Evolutionary conservation across 2,888 invertebrate genomes (phyloP).

Genomic region (Cataglyphis livida): DNA sequence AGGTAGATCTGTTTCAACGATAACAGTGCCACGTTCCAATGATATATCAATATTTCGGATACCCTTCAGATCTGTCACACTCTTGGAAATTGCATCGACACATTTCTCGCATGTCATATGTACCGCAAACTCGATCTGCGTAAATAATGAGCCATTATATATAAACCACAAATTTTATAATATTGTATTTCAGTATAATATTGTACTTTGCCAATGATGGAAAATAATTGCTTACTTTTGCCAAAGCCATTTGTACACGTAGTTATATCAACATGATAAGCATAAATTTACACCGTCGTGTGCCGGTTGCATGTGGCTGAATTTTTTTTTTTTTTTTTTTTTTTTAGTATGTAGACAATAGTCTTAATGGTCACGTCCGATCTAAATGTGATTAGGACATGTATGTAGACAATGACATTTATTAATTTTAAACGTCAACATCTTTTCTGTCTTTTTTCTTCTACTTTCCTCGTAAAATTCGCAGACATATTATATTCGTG

Average conservation of each 20-base stretch:
- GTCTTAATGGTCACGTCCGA: too few species aligned
- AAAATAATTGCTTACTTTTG: slow-evolving; percentile 64
- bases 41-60: slow-evolving; percentile 87
- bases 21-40: slow-evolving; percentile 89
- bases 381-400: too few species aligned
- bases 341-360: not conserved
- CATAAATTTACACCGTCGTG: not conserved
- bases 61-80: slow-evolving; percentile 84
- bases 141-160: slow-evolving; percentile 20
- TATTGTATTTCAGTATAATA: not conserved
- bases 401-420: not conserved
- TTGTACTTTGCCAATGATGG: not conserved
- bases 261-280: slow-evolving; percentile 19
- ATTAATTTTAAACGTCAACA: not conserved
- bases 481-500: not conserved
- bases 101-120: slow-evolving; percentile 88
- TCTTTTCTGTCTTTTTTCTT: not conserved
- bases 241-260: slow-evolving; percentile 59
- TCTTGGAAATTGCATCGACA: slow-evolving; percentile 86
- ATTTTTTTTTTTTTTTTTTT: not conserved
- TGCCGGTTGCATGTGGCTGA: not conserved
- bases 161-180: slow-evolving; percentile 5
- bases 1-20: slow-evolving; percentile 90
- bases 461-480: not conserved
- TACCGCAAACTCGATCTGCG: slow-evolving; percentile 89